Base-by-base conservation (phyloP, 2,113 vertebrate species). In the Strigops habroptila region DNA sequence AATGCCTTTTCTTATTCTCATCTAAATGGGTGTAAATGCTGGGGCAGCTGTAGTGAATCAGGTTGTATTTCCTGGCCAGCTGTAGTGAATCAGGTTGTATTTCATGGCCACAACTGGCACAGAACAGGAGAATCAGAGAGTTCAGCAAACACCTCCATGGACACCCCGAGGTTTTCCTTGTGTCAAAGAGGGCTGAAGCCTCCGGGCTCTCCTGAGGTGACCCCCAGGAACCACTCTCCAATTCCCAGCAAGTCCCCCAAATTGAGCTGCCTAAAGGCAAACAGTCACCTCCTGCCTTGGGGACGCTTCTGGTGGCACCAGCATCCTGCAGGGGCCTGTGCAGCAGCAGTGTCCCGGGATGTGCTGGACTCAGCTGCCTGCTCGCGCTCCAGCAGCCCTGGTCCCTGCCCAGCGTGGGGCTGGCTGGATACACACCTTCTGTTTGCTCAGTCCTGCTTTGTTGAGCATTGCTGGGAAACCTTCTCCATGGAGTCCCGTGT, bases 361-460 rank as follows among this genome's bases (percentile, higher is more conserved):
- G 73, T 8, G 6, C 53, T 57, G 86, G 49, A 62, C 4, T 0
- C 30, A 33, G 81, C 6, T 19, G 53, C 71, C 44, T 28, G 51
- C 82, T 18, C 15, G 19, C 13, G 2, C 18, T 28, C 49, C 63
- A 30, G 59, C 48, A 75, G 27, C 51, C 55, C 71, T 18, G 48
- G 1, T 16, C 43, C 24, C 35, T 76, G 9, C 87, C 62, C 16
- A 3, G 43, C 2, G 0, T 60, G 87, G 63, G 76, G 31, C 75
- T 5, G 7, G 9, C 71, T 71, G 18, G 3, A 7, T 3, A 25
- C 84, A 74, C 92, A 21, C 77, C 84, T 81, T 57, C 39, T 93
- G 81, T 95, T 91, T 90, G 74, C 81, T 67, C 81, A 48, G 90
- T 78, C 91, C 92, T 87, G 84, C 92, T 94, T 91, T 35, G 82